Conservation (phyloP, 2,113 vertebrate genomes). For the Pelvicachromis taeniatus region DNA sequence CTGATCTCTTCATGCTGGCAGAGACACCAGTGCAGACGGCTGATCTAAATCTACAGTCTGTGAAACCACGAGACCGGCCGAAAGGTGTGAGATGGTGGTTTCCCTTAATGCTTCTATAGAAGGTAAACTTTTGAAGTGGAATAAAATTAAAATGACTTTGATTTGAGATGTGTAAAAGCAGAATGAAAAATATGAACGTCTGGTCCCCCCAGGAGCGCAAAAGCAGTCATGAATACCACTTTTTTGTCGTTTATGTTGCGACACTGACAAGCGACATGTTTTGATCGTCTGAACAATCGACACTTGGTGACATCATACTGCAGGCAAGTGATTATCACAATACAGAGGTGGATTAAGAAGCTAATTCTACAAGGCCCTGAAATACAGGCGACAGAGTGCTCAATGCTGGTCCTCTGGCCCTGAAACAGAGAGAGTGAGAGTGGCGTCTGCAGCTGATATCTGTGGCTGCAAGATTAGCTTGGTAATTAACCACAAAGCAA, state of each 20-base stretch:
- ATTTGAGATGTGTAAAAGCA: conserved; percentile 13
- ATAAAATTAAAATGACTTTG: conserved; percentile 20
- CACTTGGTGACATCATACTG: conserved; percentile 44
- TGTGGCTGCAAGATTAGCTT: conserved; percentile 68
- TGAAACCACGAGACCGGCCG: conserved; percentile 29
- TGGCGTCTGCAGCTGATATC: conserved; percentile 59
- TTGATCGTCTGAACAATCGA: conserved; percentile 46
- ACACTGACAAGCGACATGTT: not conserved
- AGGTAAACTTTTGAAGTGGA: conserved; percentile 17
- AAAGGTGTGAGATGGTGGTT: conserved; percentile 16
- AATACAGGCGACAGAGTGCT: conserved; percentile 24
- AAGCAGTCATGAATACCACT: not conserved
- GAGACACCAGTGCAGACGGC: not conserved
- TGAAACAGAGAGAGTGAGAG: conserved; percentile 41
- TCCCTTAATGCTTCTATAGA: conserved; percentile 8
- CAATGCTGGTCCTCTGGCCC: conserved; percentile 40
- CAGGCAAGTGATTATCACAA: conserved; percentile 49
- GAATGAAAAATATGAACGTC: not conserved
- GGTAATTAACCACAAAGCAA: conserved; percentile 79
- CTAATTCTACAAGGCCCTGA: conserved; percentile 61
- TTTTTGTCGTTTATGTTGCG: conserved; percentile 2
- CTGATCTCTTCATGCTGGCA: conserved; percentile 50
- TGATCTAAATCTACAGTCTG: conserved; percentile 48
- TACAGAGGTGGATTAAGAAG: conserved; percentile 55
- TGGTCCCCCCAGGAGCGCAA: not conserved